These are phyloP conservation scores for Teleiodes luculella DNA, from an alignment of 2,888 invertebrate genomes.

Conservation along the genomic window DNA sequence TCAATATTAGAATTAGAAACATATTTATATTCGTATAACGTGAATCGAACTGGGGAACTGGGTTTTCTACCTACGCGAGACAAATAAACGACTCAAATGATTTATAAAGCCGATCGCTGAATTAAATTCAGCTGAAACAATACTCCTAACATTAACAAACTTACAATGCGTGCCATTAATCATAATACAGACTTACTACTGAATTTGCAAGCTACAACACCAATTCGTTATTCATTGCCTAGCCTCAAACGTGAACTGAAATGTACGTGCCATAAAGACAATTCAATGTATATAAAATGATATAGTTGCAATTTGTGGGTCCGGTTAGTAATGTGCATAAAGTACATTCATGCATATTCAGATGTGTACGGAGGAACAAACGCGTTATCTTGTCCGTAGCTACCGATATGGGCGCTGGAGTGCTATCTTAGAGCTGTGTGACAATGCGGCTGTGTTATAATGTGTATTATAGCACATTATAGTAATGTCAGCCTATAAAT, in stretches of 20 bases:
- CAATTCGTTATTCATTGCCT: too few species aligned
- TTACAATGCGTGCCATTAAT: background rate
- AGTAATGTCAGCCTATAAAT: too few species aligned
- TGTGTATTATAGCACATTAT: too few species aligned
- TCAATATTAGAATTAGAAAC: too few species aligned
- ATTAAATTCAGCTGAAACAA: slow-evolving; percentile 11
- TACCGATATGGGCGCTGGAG: background rate
- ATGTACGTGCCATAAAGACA: background rate
- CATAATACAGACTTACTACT: background rate
- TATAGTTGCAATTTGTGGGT: background rate
- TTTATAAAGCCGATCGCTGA: background rate
- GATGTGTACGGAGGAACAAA: slow-evolving; percentile 42
- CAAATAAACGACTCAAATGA: background rate
- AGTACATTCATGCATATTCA: slow-evolving; percentile 62
- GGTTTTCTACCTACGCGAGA: background rate
- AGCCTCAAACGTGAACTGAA: too few species aligned
- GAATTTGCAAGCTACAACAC: background rate
- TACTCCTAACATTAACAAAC: background rate
- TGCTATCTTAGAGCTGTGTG: background rate
- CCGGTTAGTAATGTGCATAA: slow-evolving; percentile 22
- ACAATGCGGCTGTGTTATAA: slow-evolving; percentile 18
- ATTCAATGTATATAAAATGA: background rate
- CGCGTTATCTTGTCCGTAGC: slow-evolving; percentile 22
- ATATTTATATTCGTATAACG: background rate
- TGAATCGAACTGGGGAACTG: background rate